phyloP scores from a whole-genome alignment of 2,113 vertebrate genomes.

The Gambusia holbrooki region DNA sequence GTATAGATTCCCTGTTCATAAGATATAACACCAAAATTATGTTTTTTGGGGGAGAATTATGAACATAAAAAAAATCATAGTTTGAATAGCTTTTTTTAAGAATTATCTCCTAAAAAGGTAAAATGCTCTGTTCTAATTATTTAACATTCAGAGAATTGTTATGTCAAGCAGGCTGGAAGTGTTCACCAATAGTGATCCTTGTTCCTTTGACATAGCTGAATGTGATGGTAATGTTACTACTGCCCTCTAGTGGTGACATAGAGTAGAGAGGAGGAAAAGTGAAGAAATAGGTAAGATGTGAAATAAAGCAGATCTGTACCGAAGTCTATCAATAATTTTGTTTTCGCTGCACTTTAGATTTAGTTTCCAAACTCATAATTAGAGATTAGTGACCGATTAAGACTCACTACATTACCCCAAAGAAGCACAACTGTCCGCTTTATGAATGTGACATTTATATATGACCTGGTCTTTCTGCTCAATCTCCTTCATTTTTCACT shows the following conservation, averaged over 20 bases:
- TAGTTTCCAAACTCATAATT: conserved; percentile 41
- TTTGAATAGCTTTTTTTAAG: neutral
- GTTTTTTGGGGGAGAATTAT: no score
- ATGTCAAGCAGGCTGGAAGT: neutral
- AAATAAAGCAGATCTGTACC: neutral
- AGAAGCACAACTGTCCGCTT: conserved; percentile 20
- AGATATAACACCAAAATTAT: no score
- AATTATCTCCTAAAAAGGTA: neutral
- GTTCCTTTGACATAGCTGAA: conserved; percentile 3
- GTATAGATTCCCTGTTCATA: no score
- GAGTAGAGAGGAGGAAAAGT: neutral
- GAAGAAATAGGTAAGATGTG: neutral
- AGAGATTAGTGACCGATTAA: conserved; percentile 49
- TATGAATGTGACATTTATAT: conserved; percentile 30
- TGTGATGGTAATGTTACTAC: conserved; percentile 23
- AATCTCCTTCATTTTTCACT: conserved; percentile 5
- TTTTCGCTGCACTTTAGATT: conserved; percentile 26
- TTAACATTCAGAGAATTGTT: neutral
- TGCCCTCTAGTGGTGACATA: conserved; percentile 56
- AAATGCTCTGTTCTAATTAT: neutral
- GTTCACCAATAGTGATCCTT: neutral
- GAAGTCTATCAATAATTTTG: conserved; percentile 3
- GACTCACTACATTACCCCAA: conserved; percentile 39
- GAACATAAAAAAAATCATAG: no score
- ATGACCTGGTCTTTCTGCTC: conserved; percentile 1